Evolutionary conservation across 2,113 vertebrate genomes (phyloP).

Genomic region (Dolichotis patagonum): DNA sequence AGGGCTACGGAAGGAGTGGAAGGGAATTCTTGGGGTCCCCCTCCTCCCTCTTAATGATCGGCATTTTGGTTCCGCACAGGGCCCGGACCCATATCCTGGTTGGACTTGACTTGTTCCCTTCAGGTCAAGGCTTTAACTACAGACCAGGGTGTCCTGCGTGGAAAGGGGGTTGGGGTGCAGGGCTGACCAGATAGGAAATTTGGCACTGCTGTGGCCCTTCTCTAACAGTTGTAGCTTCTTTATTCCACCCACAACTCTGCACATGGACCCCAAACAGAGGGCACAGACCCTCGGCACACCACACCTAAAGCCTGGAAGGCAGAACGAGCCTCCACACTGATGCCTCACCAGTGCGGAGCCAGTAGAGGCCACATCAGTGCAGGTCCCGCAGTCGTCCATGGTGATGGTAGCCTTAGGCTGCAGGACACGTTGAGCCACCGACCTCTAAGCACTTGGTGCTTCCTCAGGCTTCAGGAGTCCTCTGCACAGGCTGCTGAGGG

Average conservation of each 20-base stretch:
- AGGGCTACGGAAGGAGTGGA: background rate
- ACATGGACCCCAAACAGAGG: background rate
- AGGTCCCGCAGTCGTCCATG: accelerated
- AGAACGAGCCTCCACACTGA: background rate
- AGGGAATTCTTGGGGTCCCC: background rate
- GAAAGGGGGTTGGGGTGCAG: background rate
- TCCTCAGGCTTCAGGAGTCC: background rate
- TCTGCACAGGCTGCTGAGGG: background rate
- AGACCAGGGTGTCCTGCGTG: background rate
- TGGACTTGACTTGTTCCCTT: background rate
- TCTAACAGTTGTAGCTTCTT: background rate
- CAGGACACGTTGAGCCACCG: background rate
- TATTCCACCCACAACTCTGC: background rate
- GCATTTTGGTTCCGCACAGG: background rate
- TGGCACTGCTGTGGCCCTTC: background rate
- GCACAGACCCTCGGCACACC: background rate
- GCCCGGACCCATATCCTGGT: background rate
- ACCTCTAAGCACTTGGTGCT: background rate
- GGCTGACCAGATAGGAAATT: background rate
- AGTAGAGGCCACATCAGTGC: background rate
- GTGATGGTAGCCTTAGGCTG: background rate
- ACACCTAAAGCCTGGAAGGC: background rate
- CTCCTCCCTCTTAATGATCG: accelerated
- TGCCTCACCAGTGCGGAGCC: background rate
- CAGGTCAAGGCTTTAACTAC: background rate